phyloP scores from a whole-genome alignment of 2,797 vertebrate species.

The Myotis daubentonii region DNA sequence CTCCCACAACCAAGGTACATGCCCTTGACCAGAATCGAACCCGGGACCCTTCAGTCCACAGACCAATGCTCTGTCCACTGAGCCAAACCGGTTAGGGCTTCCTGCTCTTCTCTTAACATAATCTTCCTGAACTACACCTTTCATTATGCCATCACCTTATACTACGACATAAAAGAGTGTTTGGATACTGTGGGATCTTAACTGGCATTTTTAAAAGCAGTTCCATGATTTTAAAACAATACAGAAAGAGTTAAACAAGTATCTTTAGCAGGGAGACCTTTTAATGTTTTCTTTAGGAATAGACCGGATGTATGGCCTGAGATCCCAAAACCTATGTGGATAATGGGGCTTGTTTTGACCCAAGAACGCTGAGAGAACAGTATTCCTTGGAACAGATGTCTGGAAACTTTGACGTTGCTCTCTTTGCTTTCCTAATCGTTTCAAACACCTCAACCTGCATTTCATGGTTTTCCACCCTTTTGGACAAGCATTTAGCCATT shows the following conservation, averaged over 20 bases:
- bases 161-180: neutral
- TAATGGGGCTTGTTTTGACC: neutral
- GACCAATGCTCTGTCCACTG: no score
- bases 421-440: neutral
- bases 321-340: neutral
- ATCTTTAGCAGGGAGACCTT: neutral
- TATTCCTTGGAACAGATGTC: neutral
- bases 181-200: neutral
- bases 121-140: neutral
- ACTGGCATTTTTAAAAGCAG: neutral
- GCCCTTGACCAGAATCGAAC: no score
- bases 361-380: neutral
- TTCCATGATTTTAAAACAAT: neutral
- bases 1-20: no score
- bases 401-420: neutral
- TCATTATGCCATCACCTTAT: neutral
- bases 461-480: neutral
- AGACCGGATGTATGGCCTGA: neutral
- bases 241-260: neutral
- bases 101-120: neutral
- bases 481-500: neutral
- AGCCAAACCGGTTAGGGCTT: neutral
- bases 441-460: neutral
- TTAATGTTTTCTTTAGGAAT: neutral
- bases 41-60: no score